Percentiles rank a stretch among this genome's conserved stretches.
Conservation (phyloP, 2,113 vertebrate genomes). For the Callaeas wilsoni region DNA sequence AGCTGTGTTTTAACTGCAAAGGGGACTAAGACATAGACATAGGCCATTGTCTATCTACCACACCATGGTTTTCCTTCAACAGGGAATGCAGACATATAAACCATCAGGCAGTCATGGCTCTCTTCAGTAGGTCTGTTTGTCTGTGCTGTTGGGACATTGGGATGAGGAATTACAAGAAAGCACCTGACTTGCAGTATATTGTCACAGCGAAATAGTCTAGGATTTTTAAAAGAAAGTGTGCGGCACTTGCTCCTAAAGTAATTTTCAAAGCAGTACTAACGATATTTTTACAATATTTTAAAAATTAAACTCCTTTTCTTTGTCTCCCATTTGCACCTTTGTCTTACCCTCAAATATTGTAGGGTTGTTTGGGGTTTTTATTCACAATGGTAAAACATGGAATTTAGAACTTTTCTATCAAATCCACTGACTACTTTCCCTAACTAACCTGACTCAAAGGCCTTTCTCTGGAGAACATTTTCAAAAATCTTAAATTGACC, state of each 20-base stretch:
- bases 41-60: neutral
- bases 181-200: neutral
- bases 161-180: neutral
- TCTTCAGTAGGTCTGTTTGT: neutral
- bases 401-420: neutral
- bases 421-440: neutral
- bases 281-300: neutral
- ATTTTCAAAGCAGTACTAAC: neutral
- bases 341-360: neutral
- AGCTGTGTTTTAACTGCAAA: neutral
- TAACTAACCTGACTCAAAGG: neutral
- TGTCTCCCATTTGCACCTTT: neutral
- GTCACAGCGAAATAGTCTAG: neutral
- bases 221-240: neutral
- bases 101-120: neutral
- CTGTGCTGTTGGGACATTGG: neutral
- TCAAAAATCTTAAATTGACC: neutral
- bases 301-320: neutral
- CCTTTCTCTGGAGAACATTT: neutral
- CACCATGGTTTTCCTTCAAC: neutral
- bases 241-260: rapidly evolving
- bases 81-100: neutral
- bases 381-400: neutral
- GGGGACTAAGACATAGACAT: neutral
- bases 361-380: rapidly evolving